Conservation (phyloP, 2,113 vertebrate species). For the Sula dactylatra region DNA sequence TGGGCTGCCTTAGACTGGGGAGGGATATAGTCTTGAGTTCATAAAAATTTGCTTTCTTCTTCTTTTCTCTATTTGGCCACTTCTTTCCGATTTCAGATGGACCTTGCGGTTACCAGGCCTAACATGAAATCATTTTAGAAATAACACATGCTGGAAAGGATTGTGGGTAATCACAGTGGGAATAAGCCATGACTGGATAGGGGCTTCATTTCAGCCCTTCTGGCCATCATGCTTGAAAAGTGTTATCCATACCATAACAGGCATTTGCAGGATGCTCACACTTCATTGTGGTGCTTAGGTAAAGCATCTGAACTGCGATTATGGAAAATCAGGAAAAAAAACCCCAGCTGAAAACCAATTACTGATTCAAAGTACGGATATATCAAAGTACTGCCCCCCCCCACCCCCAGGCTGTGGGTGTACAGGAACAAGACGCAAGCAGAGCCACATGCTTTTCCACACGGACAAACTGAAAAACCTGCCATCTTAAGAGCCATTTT, state of each 20-base stretch:
- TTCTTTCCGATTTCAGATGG: background rate
- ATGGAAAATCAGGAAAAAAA: background rate
- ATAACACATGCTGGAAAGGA: background rate
- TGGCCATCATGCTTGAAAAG: background rate
- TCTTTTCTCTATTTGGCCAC: background rate
- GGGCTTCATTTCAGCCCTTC: background rate
- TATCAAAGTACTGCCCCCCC: fast-evolving
- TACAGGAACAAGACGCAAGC: background rate
- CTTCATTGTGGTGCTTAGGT: background rate
- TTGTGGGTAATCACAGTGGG: fast-evolving
- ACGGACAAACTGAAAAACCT: background rate
- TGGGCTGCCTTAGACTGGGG: background rate
- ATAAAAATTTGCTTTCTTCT: background rate
- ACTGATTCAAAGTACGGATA: fast-evolving
- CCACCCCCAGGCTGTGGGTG: fast-evolving
- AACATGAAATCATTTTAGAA: background rate
- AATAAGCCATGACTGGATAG: background rate
- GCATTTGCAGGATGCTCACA: background rate
- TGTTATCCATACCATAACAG: fast-evolving
- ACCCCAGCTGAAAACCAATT: background rate
- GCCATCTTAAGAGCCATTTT: fast-evolving
- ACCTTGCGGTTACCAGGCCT: background rate
- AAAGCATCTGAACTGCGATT: background rate
- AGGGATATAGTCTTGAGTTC: background rate
- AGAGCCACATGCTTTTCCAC: background rate